A percentile compares a stretch with the other conserved stretches of the same genome.
These are phyloP conservation scores for Dolichallabes microphthalmus DNA, from an alignment of 2,113 vertebrate species.

Conservation along the genomic window DNA sequence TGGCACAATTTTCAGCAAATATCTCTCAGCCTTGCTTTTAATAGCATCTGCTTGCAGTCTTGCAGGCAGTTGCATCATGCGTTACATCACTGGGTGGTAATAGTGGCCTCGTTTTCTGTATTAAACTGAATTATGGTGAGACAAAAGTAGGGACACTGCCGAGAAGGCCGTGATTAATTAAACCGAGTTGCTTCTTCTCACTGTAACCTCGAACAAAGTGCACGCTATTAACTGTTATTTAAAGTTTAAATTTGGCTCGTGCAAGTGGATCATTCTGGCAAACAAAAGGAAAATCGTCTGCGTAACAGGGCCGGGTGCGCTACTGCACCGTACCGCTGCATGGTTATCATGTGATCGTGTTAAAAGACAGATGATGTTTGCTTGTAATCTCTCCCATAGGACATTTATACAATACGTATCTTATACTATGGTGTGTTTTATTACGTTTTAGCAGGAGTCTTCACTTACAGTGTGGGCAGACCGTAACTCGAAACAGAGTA, in stretches of 20 bases:
- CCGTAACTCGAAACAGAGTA: background rate
- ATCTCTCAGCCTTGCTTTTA: conserved; percentile 43
- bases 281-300: no score
- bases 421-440: background rate
- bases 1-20: conserved; percentile 45
- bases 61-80: conserved; percentile 59
- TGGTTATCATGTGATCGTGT: background rate
- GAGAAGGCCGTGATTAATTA: conserved; percentile 45
- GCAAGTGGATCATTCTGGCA: no score
- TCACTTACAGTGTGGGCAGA: background rate
- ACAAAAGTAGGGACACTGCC: conserved; percentile 27
- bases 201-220: conserved; percentile 22
- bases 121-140: conserved; percentile 42
- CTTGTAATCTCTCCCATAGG: background rate
- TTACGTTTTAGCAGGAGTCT: background rate
- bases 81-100: conserved; percentile 55
- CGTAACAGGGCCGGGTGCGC: background rate
- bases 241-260: background rate
- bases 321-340: background rate
- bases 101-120: conserved; percentile 44
- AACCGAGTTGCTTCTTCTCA: conserved; percentile 1
- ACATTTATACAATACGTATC: background rate
- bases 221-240: background rate
- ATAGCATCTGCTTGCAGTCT: conserved; percentile 51
- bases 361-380: background rate